Base-by-base conservation (phyloP, 2,113 vertebrate genomes). In the Neodon shergylaensis region DNA sequence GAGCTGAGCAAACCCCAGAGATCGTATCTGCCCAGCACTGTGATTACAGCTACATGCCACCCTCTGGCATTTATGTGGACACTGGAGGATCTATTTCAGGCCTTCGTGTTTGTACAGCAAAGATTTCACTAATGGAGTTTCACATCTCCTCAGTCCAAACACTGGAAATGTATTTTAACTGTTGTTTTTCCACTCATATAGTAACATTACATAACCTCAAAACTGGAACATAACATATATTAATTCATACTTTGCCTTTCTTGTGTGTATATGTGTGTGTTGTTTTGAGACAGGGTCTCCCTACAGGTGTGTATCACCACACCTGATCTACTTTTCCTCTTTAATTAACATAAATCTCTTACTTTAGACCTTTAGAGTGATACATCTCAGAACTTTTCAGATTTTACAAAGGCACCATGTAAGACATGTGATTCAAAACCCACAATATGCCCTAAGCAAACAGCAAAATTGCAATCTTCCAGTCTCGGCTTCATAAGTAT, bases 271-370 rank as follows among this genome's bases (percentile, higher is more conserved):
- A 3, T 65, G 61, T 63, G 22, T 63, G 22, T 63, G 61, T 74
- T 52, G 78, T n/a, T 47, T 22, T 81, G 49, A 77, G 42, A 77
- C 24, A 77, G 76, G 28, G 76, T 52, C 76, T 73, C 72, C 49
- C 47, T 36, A 54, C 17, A 79, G 77, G 24, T 26, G 16, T 78
- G 14, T 31, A 26, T 44, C 44, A 78, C 76, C 76, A 78, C 28
- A 78, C 16, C 28, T 33, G 16, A 16, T 31, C 76, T 78, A 7
- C 28, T 31, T 58, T 58, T 58, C 65, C 63, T 13, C 47, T 72
- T 92, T 90, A 89, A 85, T 33, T 88, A 88, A 95, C 13, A 95
- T 19, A 90, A 92, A 63, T 47, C 28, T 39, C 89, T 61, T 76
- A 49, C 31, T 11, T 81, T n/a, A 89, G 68, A 89, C 24, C 47